phyloP scores from a whole-genome alignment of 2,888 invertebrate genomes.

The Meta bourneti region DNA sequence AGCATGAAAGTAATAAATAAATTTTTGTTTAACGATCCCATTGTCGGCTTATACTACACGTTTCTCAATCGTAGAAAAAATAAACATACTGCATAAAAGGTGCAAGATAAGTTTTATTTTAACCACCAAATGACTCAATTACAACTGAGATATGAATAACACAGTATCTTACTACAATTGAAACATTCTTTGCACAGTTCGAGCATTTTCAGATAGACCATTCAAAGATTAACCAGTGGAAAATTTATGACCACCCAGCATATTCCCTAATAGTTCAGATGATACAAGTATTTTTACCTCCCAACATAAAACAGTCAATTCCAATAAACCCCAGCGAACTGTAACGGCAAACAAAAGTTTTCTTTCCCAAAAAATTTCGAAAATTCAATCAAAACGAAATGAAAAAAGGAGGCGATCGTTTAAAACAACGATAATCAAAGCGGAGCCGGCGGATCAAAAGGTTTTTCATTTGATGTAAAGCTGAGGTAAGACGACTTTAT shows the following conservation, averaged over 20 bases:
- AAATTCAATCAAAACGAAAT: conserved; percentile 21
- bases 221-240: neutral
- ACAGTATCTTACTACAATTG: neutral
- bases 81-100: too few relatives aligned
- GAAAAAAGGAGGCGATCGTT: conserved; percentile 33
- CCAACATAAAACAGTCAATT: conserved; percentile 12
- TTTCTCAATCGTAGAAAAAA: too few relatives aligned
- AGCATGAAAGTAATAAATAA: too few relatives aligned
- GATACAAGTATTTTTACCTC: neutral
- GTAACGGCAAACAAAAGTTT: conserved; percentile 3
- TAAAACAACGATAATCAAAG: conserved; percentile 56
- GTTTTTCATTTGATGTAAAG: conserved; percentile 37
- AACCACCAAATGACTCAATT: too few relatives aligned
- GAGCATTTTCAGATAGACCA: neutral
- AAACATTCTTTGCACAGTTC: neutral
- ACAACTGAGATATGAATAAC: too few relatives aligned
- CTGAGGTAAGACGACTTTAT: conserved; percentile 10
- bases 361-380: conserved; percentile 18
- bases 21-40: too few relatives aligned
- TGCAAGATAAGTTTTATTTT: too few relatives aligned
- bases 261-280: neutral
- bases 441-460: conserved; percentile 36
- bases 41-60: too few relatives aligned
- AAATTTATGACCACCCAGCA: neutral
- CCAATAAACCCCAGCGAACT: conserved; percentile 27